phyloP scores from a whole-genome alignment of 2,888 invertebrate genomes.

The Mesorhabditis belari region DNA sequence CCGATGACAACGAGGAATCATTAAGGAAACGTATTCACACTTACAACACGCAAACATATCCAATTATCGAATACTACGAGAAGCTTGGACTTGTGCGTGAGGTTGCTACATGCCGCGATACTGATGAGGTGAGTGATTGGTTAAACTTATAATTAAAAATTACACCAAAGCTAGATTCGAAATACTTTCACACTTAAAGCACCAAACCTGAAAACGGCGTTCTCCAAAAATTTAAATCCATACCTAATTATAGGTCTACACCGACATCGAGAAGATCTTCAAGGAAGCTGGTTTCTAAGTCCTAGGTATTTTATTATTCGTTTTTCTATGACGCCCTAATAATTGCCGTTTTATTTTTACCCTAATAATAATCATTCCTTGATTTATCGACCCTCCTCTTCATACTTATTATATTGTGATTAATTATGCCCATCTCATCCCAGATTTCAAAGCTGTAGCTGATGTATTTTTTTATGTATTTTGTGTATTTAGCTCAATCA shows the following conservation, averaged over 20 bases:
- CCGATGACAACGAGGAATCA: constrained; percentile 86
- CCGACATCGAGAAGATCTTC: constrained; percentile 11
- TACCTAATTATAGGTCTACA: constrained; percentile 11
- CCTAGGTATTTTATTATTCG: no score
- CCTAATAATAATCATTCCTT: neutral
- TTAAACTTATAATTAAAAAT: no score
- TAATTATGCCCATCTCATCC: no score
- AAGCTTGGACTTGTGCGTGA: constrained; percentile 35
- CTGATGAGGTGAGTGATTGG: constrained; percentile 43
- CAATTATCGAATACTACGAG: constrained; percentile 52
- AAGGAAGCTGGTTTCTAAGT: constrained; percentile 15
- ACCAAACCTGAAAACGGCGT: no score
- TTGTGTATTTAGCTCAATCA: neutral
- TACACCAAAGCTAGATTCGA: neutral
- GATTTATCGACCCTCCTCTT: no score
- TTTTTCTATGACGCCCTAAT: neutral
- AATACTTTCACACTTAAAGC: neutral
- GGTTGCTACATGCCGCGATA: constrained; percentile 24
- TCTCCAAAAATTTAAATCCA: neutral
- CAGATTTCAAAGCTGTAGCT: no score
- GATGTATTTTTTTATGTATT: neutral
- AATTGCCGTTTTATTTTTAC: neutral
- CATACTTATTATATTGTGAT: no score
- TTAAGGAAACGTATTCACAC: constrained; percentile 67
- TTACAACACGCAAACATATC: constrained; percentile 51